Evolutionary conservation across 2,113 vertebrate species (phyloP), one percentile per base, ranked within the genome.

Genomic region (Bubo blakistoni): DNA sequence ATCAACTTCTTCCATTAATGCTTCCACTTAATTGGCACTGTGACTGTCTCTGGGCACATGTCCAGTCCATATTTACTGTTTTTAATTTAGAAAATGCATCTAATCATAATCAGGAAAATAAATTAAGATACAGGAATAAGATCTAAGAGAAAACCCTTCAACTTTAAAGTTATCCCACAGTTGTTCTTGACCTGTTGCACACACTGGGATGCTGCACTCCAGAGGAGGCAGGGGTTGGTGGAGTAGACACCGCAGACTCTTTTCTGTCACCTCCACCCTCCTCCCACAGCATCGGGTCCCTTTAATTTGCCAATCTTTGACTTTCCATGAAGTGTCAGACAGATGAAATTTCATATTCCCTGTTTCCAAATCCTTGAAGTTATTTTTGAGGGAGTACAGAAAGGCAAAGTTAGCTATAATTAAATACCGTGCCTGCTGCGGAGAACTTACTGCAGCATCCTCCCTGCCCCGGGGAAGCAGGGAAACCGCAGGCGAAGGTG

Each of bases 201-300:
- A 25, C 52, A 21, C 16, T 14, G 3, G 13, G 59, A 40, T 0
- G 22, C 44, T 10, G 46, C 0, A 2, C 16, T 25, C 18, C 0
- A 1, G 17, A 24, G 67, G n/a, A 30, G 10, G 26, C 22, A 16
- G 27, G 34, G 27, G 15, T 4, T 62, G 49, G 27, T 3, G 34
- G 36, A 66, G 25, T 4, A 5, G 40, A 18, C n/a, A 3, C n/a
- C 1, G 0, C 29, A 49, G 25, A 9, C 17, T 14, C 49, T 11
- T 34, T 72, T 12, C 30, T 14, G 16, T 34, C 66, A 44, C 57
- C 29, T 83, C 59, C 11, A 32, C 38, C n/a, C 36, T 29, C 76
- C 54, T 61, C 57, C 77, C 32, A 34, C 38, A 26, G 11, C 80
- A 46, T 6, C 76, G 16, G 2, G 13, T n/a, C 67, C 54, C 65